Evolutionary conservation across 2,113 vertebrate genomes (phyloP).

Genomic region (Patagioenas fasciata): DNA sequence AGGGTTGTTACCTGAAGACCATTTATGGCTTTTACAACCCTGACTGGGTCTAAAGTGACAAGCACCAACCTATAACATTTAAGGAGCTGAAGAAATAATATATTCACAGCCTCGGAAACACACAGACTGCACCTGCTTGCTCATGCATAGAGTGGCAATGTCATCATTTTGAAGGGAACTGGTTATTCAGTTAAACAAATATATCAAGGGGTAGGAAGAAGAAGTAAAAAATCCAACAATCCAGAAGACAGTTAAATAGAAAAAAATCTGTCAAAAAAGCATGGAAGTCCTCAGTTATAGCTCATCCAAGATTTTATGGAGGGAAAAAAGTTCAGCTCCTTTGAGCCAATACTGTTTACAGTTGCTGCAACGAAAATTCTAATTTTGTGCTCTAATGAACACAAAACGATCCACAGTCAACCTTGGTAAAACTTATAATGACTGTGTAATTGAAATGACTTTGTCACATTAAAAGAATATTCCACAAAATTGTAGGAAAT

Average conservation of each 20-base stretch:
- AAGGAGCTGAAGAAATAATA: conserved; percentile 59
- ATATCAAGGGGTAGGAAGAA: neutral
- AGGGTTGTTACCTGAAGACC: neutral
- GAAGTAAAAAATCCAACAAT: neutral
- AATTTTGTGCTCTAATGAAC: conserved; percentile 86
- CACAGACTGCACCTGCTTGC: conserved; percentile 19
- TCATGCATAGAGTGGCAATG: conserved; percentile 3
- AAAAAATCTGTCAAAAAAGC: conserved; percentile 44
- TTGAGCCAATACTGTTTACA: conserved; percentile 77
- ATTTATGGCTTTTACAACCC: conserved; percentile 57
- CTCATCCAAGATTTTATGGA: conserved; percentile 72
- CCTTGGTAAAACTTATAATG: conserved; percentile 81
- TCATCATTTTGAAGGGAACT: conserved; percentile 37
- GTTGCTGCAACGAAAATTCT: conserved; percentile 81
- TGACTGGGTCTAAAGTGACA: conserved; percentile 61
- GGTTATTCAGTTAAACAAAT: conserved; percentile 54
- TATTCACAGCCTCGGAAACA: conserved; percentile 37
- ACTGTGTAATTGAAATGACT: conserved; percentile 78
- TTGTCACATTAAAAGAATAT: conserved; percentile 73
- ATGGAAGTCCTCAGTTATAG: conserved; percentile 43
- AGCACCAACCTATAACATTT: conserved; percentile 34
- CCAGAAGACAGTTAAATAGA: conserved; percentile 11
- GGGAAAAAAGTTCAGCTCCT: conserved; percentile 61
- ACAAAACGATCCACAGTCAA: conserved; percentile 80
- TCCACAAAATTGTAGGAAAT: conserved; percentile 66